Evolutionary conservation across 2,113 vertebrate species (phyloP).

Genomic region (Cyprinodon tularosa): DNA sequence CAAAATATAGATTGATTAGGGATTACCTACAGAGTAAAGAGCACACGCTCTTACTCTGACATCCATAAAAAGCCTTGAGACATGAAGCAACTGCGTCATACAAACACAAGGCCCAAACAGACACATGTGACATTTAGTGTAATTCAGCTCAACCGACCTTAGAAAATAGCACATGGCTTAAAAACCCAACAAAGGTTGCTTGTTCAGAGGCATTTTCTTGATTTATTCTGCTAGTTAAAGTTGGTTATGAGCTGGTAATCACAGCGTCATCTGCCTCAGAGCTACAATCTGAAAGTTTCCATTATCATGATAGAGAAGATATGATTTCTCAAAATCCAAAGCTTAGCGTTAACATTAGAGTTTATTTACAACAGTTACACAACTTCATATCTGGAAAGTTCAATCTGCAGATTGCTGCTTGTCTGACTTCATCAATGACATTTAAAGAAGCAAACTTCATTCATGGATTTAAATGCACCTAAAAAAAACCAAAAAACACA

Average conservation of each 20-base stretch:
- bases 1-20: neutral
- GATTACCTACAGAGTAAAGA: neutral
- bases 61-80: slow-evolving; percentile 45
- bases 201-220: slow-evolving; percentile 57
- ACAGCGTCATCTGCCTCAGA: slow-evolving; percentile 37
- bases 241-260: slow-evolving; percentile 53
- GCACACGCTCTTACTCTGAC: slow-evolving; percentile 28
- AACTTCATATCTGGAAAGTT: neutral
- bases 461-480: slow-evolving; percentile 61
- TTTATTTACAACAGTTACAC: slow-evolving; percentile 30
- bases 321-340: too few relatives aligned
- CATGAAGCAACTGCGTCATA: slow-evolving; percentile 45
- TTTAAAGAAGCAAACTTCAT: slow-evolving; percentile 54
- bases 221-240: slow-evolving; percentile 44
- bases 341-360: slow-evolving; percentile 4
- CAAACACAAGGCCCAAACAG: slow-evolving; percentile 50
- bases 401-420: neutral
- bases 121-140: slow-evolving; percentile 61
- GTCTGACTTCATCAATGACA: slow-evolving; percentile 49
- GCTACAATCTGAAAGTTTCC: slow-evolving; percentile 45
- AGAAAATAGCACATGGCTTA: slow-evolving; percentile 65
- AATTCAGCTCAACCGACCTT: slow-evolving; percentile 59
- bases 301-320: neutral
- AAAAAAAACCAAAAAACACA: slow-evolving; percentile 1
- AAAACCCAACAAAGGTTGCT: slow-evolving; percentile 61